Percentiles rank a stretch among this genome's conserved stretches.
These are phyloP conservation scores for Rhea americana DNA, from an alignment of 2,113 vertebrate species.

Conservation along the genomic window DNA sequence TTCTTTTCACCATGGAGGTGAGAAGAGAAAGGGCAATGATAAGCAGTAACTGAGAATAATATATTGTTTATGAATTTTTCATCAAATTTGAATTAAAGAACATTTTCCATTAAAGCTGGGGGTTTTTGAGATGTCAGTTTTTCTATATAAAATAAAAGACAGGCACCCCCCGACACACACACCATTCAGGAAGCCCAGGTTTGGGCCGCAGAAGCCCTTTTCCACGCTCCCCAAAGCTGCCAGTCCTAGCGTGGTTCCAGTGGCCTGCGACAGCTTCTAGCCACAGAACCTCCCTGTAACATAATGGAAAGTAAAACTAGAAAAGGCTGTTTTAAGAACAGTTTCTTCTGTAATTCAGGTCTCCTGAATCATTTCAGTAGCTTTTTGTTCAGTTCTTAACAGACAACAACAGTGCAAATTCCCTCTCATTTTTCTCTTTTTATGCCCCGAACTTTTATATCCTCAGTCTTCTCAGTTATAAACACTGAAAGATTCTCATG, in stretches of 20 bases:
- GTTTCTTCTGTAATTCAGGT: background rate
- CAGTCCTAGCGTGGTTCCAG: background rate
- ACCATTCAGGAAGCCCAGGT: background rate
- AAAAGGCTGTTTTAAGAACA: background rate
- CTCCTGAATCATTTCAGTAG: background rate
- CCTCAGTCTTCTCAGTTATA: background rate
- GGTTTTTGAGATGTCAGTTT: no score
- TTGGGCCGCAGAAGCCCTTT: background rate
- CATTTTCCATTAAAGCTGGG: background rate
- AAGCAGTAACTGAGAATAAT: background rate
- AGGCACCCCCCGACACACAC: no score
- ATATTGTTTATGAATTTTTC: background rate
- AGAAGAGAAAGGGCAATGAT: no score
- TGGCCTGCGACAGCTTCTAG: fast-evolving
- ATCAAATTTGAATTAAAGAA: background rate
- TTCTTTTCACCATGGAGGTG: background rate
- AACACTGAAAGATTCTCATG: background rate
- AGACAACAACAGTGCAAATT: background rate
- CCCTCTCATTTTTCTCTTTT: background rate
- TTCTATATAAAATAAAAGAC: no score
- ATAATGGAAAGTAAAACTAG: background rate
- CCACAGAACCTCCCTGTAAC: fast-evolving
- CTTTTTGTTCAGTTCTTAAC: background rate
- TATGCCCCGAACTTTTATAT: background rate
- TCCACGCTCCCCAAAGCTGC: background rate